These are phyloP conservation scores for Equus quagga DNA, from an alignment of 2,113 vertebrate genomes.

Conservation along the genomic window DNA sequence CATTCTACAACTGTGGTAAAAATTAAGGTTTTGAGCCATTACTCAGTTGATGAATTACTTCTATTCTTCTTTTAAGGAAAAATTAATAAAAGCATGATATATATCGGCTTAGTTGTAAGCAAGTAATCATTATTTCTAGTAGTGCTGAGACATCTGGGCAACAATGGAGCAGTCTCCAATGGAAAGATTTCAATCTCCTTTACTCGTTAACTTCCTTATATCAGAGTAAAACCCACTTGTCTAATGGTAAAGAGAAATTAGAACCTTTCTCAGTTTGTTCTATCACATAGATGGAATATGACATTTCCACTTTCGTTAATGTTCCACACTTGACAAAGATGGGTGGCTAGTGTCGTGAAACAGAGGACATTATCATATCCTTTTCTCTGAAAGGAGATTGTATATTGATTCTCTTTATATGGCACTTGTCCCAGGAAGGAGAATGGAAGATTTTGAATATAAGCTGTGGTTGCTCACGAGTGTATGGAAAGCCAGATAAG, in stretches of 20 bases:
- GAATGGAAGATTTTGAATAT: conserved; percentile 73
- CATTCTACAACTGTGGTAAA: not conserved
- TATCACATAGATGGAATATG: conserved; percentile 24
- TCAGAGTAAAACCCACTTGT: not conserved
- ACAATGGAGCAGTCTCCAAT: not conserved
- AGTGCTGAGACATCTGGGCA: not conserved
- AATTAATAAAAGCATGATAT: not conserved
- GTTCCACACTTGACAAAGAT: conserved; percentile 67
- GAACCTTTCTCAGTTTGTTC: conserved; percentile 10
- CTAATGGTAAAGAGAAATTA: conserved; percentile 34
- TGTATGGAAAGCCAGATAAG: conserved; percentile 61
- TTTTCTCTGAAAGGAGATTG: conserved; percentile 75
- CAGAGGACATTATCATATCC: conserved; percentile 77
- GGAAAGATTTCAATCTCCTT: conserved; percentile 13
- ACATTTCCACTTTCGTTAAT: conserved; percentile 67
- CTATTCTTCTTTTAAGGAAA: conserved; percentile 23
- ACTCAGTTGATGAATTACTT: conserved; percentile 1
- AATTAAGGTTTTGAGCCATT: not conserved
- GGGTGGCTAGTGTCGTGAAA: conserved; percentile 60
- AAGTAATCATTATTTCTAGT: not conserved
- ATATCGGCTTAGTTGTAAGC: not conserved
- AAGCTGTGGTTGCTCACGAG: conserved; percentile 53
- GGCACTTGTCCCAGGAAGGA: conserved; percentile 74
- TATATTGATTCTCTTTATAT: conserved; percentile 77
- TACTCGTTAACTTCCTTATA: conserved; percentile 25